Conservation (phyloP, 2,113 vertebrate genomes). For the Pangasianodon hypophthalmus region DNA sequence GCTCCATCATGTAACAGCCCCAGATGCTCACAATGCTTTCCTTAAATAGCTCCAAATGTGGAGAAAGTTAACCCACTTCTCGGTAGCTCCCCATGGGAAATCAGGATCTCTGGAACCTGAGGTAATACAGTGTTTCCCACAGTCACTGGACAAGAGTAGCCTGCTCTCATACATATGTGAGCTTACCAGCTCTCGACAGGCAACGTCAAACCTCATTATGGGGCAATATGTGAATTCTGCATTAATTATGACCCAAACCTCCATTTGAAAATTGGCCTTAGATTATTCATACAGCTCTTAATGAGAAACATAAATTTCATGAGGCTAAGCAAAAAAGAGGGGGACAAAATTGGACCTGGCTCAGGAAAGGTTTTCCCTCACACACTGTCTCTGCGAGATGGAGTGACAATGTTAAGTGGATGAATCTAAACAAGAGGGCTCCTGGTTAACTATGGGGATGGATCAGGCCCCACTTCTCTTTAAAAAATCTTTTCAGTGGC, state of each 20-base stretch:
- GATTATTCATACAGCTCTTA: not conserved
- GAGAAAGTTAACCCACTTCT: conserved; percentile 60
- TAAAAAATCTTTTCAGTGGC: conserved; percentile 43
- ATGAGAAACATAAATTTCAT: conserved; percentile 11
- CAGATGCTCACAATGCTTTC: conserved; percentile 7
- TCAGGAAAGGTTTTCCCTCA: conserved; percentile 7
- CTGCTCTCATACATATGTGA: conserved; percentile 37
- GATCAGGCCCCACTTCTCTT: conserved; percentile 30
- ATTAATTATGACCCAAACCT: not conserved
- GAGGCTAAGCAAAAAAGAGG: not conserved
- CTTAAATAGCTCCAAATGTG: conserved; percentile 29
- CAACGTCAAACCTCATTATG: conserved; percentile 1
- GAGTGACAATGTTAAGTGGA: conserved; percentile 24
- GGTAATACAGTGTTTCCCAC: conserved; percentile 70
- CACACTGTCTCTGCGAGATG: conserved; percentile 1
- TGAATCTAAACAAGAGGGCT: conserved; percentile 37
- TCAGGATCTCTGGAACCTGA: conserved; percentile 59
- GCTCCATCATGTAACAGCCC: conserved; percentile 10
- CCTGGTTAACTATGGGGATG: conserved; percentile 42
- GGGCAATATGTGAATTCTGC: not conserved
- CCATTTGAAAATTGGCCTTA: not conserved
- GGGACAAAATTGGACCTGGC: not conserved
- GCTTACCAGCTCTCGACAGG: not conserved
- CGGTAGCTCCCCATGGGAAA: conserved; percentile 65
- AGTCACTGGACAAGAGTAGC: conserved; percentile 36